Evolutionary conservation across 2,113 vertebrate species (phyloP), one percentile per base, ranked within the genome.

Genomic region (Vimba vimba): DNA sequence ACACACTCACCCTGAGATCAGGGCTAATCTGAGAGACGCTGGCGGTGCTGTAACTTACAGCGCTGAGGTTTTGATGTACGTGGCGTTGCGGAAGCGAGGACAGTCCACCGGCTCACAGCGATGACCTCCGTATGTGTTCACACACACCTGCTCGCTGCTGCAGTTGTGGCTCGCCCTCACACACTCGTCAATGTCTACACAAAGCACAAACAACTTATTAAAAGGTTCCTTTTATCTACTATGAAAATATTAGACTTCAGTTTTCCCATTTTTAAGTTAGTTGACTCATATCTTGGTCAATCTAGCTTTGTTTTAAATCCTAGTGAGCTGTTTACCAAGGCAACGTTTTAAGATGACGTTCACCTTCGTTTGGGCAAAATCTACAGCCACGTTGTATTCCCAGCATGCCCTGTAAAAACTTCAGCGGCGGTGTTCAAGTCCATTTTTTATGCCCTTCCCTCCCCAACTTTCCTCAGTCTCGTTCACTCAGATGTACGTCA

Each of bases 51-150:
- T 8, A 6, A 94, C 96, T 97, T 92, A 97, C 96, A 94, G 93
- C 1, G 93, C 50, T 0, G 97, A 96, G 0, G 96, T 97, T 93
- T 96, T 97, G 90, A 96, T 88, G 0, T 97, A 97, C 10, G 94
- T 96, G 77, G 94, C 94, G 83, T 97, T 96, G 4, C 90, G 91
- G 0, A 93, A 66, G 0, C 21, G 91, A 27, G 96, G 96, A 66
- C 96, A 97, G 89, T 93, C 94, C 62, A 96, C 94, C 1, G 6
- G 89, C 88, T 95, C 91, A 0, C 97, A 97, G 77, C 88, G 93
- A 91, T 96, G 93, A 0, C 94, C 93, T 15, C 97, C 97, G 0
- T 92, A 95, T 12, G 95, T 94, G 89, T 97, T 97, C 85, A 97
- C 91, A 59, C 97, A 97, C 81, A 92, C 39, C 78, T 96, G 92